A percentile compares a stretch with the other conserved stretches of the same genome.
Conservation (phyloP, 2,888 invertebrate species). For the Aspidapion aeneum region DNA sequence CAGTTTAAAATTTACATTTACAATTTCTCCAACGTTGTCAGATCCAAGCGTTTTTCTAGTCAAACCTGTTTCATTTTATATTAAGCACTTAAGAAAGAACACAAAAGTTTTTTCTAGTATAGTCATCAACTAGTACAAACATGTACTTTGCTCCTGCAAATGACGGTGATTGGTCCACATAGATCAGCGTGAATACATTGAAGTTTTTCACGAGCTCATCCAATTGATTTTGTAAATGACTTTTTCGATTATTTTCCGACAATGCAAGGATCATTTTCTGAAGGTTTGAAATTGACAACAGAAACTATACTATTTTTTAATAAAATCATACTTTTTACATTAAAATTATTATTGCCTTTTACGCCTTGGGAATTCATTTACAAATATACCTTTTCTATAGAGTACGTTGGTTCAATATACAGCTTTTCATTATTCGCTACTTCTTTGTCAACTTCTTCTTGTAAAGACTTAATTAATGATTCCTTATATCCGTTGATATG, state of each 20-base stretch:
- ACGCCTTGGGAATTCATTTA: neutral
- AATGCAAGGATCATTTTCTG: neutral
- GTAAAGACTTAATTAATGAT: neutral
- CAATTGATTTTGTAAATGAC: neutral
- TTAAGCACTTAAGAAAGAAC: neutral
- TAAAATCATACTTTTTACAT: neutral
- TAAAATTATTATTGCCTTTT: neutral
- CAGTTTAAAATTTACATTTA: neutral
- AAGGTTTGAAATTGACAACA: neutral
- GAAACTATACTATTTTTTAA: neutral
- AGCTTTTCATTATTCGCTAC: too few species aligned
- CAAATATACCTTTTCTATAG: too few species aligned
- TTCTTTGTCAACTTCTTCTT: neutral
- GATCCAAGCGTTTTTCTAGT: neutral
- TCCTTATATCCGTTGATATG: neutral
- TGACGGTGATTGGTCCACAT: neutral
- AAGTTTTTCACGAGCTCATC: neutral
- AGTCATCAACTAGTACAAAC: neutral
- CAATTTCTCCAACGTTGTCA: neutral
- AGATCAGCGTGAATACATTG: neutral
- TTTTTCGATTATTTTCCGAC: neutral
- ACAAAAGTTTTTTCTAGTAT: neutral
- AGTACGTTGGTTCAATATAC: too few species aligned
- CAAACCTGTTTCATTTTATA: neutral
- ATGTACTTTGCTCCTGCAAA: neutral